Evolutionary conservation across 1,140 invertebrate genomes (phyloP), one percentile per base, ranked within the genome.

Genomic region (Heliothis subflexa): DNA sequence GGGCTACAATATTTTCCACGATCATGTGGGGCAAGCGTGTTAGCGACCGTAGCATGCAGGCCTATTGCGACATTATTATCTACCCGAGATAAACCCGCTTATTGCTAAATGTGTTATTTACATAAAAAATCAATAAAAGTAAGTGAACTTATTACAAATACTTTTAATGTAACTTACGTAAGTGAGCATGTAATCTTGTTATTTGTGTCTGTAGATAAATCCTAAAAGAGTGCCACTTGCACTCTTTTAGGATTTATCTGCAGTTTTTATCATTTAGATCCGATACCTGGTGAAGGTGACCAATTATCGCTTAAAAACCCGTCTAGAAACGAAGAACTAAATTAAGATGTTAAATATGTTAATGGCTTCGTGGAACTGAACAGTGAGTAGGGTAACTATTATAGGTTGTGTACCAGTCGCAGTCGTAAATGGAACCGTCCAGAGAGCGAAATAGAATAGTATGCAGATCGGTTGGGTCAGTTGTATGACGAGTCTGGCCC

Each of bases 71-170:
- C 66, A 72, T 12, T 40, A 50, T 71, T 72, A 78, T 78, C 77
- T 72, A 52, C 52, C 13, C 66, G 49, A 71, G 68, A 78, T 71
- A 78, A 78, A 72, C 45, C 47, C 66, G 75, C 75, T 10, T 68
- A 55, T 78, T 78, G 77, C 77, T 71, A 71, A 78, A 78, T 78
- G 55, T 71, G 50, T 72, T 72, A 52, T 72, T 78, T 78, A 47
- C 59, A 78, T 47, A 50, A 78, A 61, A 55, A 55, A 74, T 73
- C 57, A 49, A 47, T 61, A 50, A 70, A 70, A 70, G 66, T 16
- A 28, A 50, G 50, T 50, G 47, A 50, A 50, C 21, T 49, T 66
- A 66, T 66, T 66, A 66, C 62, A 66, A 66, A 66, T 49, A 66
- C n/a, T 47, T 66, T 47, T 21, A 66, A 66, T 18, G 62, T 18